Base-by-base conservation (phyloP, 2,888 invertebrate genomes). In the Resseliella maxima region DNA sequence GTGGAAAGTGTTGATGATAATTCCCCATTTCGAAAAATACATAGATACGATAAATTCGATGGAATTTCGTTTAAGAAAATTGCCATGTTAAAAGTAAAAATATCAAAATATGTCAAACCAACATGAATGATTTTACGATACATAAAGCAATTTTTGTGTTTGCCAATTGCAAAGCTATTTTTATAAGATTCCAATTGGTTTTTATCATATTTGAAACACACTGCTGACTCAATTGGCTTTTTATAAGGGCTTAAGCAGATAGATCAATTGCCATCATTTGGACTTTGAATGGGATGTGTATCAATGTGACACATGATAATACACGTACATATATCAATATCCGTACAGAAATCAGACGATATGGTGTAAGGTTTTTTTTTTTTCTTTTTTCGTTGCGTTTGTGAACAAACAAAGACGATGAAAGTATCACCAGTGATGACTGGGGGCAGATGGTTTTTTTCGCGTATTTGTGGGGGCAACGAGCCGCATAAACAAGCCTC, bases 231-330 rank as follows among this genome's bases (percentile, higher is more conserved):
- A 72, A 15, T 72, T 8, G 12, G 12, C 15, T 31, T 72, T 72
- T 72, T 72, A 72, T 72, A 72, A 10, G 35, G 72, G 27, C 18
- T 35, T 72, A 72, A n/a, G 18, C 72, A 31, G 72, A 72, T 72
- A 31, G 72, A 35, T 72, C 24, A 59, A 59, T 24, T 24, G 59
- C 2, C 59, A 41, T 59, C 59, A 59, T 59, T 59, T 24, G 24
- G 24, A 59, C n/a, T n/a, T n/a, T 72, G 24, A 1, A 59, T 35
- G 35, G 72, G 72, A 72, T 35, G 72, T 72, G 72, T 72, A 72
- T 72, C 59, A 59, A 24, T 59, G 59, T 59, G 59, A 59, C 59
- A 59, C 59, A 31, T n/a, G 31, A 35, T 72, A 72, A 72, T 72
- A 15, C 27, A 31, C 31, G 31, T 72, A 31, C 18, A 31, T 72